Conservation (phyloP, 1,140 invertebrate genomes). For the Caenorhabditis brenneri region DNA sequence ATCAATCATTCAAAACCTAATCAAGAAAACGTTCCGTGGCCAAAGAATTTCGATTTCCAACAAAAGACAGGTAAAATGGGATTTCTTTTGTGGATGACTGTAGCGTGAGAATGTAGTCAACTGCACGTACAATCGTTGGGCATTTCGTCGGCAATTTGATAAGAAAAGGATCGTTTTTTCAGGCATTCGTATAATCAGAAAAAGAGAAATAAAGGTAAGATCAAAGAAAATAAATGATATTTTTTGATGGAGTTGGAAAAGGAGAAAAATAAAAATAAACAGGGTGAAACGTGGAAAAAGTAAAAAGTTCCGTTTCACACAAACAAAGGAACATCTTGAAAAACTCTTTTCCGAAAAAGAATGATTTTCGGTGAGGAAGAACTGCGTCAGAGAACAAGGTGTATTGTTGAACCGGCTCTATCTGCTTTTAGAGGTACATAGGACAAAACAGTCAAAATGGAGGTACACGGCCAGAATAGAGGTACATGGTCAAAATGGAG, state of each 20-base stretch:
- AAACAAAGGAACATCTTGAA: constrained; percentile 37
- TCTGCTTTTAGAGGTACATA: too few relatives aligned
- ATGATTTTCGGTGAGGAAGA: constrained; percentile 27
- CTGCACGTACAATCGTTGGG: constrained; percentile 17
- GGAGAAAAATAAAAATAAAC: too few relatives aligned
- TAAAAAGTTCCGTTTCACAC: constrained; percentile 25
- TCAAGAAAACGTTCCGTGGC: neutral
- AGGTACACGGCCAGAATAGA: too few relatives aligned
- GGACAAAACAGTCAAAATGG: too few relatives aligned
- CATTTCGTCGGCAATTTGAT: constrained; percentile 15
- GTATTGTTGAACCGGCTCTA: too few relatives aligned
- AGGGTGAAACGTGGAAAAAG: constrained; percentile 9
- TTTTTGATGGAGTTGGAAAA: neutral
- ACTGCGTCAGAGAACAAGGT: constrained; percentile 10
- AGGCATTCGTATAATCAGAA: neutral
- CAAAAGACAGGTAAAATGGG: neutral
- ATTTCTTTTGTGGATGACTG: neutral
- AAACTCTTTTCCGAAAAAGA: neutral
- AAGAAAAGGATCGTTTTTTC: neutral
- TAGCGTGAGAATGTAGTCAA: constrained; percentile 12
- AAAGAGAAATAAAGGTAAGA: neutral
- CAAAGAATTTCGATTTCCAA: neutral
- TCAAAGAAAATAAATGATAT: neutral
- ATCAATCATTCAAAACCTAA: constrained; percentile 15
- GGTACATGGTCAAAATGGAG: too few relatives aligned